Evolutionary conservation across 2,113 vertebrate species (phyloP).

Genomic region (Trematocara marginatum): DNA sequence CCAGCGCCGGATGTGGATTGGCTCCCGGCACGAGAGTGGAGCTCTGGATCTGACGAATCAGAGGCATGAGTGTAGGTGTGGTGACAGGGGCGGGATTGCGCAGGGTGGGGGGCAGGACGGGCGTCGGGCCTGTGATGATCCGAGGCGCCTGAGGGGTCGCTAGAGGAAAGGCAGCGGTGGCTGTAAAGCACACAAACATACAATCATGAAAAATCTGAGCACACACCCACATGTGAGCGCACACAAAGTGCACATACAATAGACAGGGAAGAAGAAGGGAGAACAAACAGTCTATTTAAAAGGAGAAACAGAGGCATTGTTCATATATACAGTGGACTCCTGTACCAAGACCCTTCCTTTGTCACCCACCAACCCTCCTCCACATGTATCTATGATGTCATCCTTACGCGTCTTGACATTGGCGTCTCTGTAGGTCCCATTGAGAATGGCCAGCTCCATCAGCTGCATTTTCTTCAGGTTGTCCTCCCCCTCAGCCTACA

Average conservation of each 20-base stretch:
- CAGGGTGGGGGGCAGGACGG: conserved; percentile 85
- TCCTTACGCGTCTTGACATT: conserved; percentile 99
- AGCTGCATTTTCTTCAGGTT: conserved; percentile 99
- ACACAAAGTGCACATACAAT: conserved; percentile 45
- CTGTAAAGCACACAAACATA: conserved; percentile 46
- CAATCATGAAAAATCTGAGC: conserved; percentile 28
- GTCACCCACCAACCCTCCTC: conserved; percentile 46
- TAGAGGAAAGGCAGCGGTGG: conserved; percentile 91
- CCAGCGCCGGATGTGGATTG: conserved; percentile 88
- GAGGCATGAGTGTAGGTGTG: conserved; percentile 95
- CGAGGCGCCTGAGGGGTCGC: conserved; percentile 90
- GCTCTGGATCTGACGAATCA: conserved; percentile 99
- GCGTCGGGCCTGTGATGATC: conserved; percentile 92
- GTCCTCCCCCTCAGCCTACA: conserved; percentile 96
- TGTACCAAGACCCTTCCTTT: conserved; percentile 44
- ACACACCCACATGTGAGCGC: conserved; percentile 7
- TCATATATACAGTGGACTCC: conserved; percentile 55
- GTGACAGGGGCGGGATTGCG: conserved; percentile 83
- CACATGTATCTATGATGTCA: conserved; percentile 45
- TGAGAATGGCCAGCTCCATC: conserved; percentile 98
- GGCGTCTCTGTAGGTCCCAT: conserved; percentile 98
- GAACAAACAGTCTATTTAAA: conserved; percentile 58
- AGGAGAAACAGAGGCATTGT: conserved; percentile 53
- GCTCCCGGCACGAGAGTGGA: conserved; percentile 86
- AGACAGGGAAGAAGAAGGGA: conserved; percentile 46